Percentiles rank a stretch among this genome's conserved stretches.
phyloP scores from a whole-genome alignment of 2,888 invertebrate genomes.

The Tetanocera ferruginea region DNA sequence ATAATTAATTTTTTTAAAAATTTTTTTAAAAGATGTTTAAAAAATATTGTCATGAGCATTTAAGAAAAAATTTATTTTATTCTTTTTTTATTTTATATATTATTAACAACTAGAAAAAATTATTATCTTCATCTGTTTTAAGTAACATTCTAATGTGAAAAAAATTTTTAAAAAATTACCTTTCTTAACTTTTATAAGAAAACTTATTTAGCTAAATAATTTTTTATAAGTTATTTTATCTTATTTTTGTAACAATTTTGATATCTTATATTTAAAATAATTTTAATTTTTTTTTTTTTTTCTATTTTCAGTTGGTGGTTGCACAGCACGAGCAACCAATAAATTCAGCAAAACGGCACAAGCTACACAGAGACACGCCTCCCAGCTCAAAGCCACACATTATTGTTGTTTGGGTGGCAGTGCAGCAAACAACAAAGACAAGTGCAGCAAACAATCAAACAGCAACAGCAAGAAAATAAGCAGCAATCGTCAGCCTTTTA shows the following conservation, averaged over 20 bases:
- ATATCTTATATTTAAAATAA: background rate
- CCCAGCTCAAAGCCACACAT: slow-evolving; percentile 39
- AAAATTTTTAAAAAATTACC: no score
- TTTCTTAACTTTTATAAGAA: no score
- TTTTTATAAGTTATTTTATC: no score
- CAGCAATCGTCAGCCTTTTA: slow-evolving; percentile 26
- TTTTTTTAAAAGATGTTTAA: background rate
- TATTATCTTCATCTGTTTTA: no score
- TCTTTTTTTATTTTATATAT: background rate
- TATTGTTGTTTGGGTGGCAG: slow-evolving; percentile 40
- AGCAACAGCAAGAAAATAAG: slow-evolving; percentile 30
- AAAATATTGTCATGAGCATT: background rate
- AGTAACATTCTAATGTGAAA: no score
- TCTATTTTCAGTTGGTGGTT: slow-evolving; percentile 47
- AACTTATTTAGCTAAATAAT: no score
- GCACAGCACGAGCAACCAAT: slow-evolving; percentile 49
- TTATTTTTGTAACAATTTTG: background rate
- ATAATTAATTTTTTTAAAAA: no score
- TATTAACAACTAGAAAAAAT: background rate
- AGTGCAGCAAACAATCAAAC: slow-evolving; percentile 12
- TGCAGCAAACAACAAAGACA: slow-evolving; percentile 41
- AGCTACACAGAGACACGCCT: slow-evolving; percentile 47
- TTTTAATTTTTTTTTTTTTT: slow-evolving; percentile 42
- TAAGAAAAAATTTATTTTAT: background rate
- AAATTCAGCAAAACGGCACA: slow-evolving; percentile 47